Evolutionary conservation across 2,888 invertebrate species (phyloP).

Genomic region (Eulithis prunata): DNA sequence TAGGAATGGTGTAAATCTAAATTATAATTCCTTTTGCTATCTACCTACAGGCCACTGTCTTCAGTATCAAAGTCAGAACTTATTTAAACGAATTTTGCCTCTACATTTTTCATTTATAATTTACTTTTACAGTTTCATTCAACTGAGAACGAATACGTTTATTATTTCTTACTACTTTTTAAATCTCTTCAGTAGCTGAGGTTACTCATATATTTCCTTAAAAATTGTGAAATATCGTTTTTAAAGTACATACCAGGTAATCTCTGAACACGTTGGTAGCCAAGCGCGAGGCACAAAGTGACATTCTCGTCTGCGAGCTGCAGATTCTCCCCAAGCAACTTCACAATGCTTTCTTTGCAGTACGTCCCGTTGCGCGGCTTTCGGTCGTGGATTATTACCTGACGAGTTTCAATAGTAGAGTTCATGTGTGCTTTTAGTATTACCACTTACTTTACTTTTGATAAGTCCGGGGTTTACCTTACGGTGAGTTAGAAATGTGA

Average conservation of each 20-base stretch:
- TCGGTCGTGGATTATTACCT: conserved; percentile 81
- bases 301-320: conserved; percentile 80
- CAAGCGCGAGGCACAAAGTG: conserved; percentile 75
- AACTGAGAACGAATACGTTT: no score
- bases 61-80: no score
- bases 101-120: no score
- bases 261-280: conserved; percentile 79
- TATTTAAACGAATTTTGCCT: no score
- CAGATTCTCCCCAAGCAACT: conserved; percentile 76
- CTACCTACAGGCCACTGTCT: no score
- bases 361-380: conserved; percentile 79
- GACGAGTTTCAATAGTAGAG: conserved; percentile 20
- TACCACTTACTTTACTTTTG: not conserved
- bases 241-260: conserved; percentile 65
- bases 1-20: no score
- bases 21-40: no score
- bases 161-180: no score
- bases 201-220: not conserved
- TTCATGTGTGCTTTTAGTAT: conserved; percentile 17
- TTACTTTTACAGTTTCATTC: no score
- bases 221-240: not conserved
- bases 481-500: no score
- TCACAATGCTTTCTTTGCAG: conserved; percentile 79
- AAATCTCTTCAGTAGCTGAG: no score
- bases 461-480: not conserved